A percentile compares a stretch with the other conserved stretches of the same genome.
These are phyloP conservation scores for Leptopilina drosophilae DNA, from an alignment of 2,888 invertebrate genomes.

Conservation along the genomic window DNA sequence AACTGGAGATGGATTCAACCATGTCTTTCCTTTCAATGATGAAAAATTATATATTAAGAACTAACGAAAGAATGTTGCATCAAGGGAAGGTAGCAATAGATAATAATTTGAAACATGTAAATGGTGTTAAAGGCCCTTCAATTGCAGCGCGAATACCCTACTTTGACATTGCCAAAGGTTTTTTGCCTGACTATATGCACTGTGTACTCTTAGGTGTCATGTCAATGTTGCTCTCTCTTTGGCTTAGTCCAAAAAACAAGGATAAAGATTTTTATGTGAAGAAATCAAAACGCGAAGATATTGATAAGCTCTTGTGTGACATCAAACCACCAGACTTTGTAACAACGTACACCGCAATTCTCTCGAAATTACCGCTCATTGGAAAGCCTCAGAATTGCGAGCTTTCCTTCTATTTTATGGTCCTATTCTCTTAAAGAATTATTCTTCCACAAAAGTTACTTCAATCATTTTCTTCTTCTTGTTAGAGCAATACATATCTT, in stretches of 20 bases:
- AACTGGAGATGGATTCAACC: background rate
- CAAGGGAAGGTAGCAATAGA: no score
- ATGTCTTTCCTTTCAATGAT: no score
- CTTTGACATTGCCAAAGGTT: background rate
- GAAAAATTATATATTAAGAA: no score
- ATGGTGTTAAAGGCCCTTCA: no score
- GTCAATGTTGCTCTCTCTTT: background rate
- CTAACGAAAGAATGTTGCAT: no score
- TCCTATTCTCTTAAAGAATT: no score
- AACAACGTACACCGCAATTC: background rate
- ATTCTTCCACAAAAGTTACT: no score
- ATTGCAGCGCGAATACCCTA: background rate
- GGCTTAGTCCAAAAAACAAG: background rate
- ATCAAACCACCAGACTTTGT: background rate
- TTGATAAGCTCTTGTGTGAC: background rate
- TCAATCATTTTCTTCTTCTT: no score
- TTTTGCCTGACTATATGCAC: background rate
- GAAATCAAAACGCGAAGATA: background rate
- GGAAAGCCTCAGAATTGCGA: no score
- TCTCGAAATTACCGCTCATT: background rate
- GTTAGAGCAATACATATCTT: no score
- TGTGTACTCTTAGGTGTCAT: background rate
- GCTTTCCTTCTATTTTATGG: no score
- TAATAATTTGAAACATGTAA: no score
- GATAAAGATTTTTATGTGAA: background rate